Evolutionary conservation across 1,140 invertebrate species (phyloP).

Genomic region (Cepaea nemoralis): DNA sequence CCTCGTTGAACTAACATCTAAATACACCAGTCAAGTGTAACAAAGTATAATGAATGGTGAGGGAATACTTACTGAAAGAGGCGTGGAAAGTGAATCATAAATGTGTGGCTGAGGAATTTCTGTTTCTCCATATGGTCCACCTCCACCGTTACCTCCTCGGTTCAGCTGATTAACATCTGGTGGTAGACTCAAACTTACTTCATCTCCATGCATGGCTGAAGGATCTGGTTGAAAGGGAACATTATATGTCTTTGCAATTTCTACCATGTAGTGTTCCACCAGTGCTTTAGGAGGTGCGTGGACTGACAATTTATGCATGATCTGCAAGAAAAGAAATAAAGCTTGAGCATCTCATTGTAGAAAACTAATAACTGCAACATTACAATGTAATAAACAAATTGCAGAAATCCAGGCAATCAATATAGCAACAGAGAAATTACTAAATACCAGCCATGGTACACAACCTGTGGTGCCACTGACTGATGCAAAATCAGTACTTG

Average conservation of each 20-base stretch:
- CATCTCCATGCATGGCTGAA: slow-evolving; percentile 84
- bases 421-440: no score
- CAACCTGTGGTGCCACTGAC: no score
- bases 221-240: slow-evolving; percentile 70
- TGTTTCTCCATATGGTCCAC: slow-evolving; percentile 67
- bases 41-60: not conserved
- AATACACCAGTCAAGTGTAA: not conserved
- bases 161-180: slow-evolving; percentile 78
- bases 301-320: slow-evolving; percentile 93
- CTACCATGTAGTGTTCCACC: slow-evolving; percentile 86
- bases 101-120: slow-evolving; percentile 43
- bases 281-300: slow-evolving; percentile 96
- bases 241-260: slow-evolving; percentile 90
- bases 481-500: no score
- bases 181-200: slow-evolving; percentile 77
- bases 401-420: no score
- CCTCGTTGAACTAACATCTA: no score
- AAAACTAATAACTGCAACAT: no score
- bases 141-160: slow-evolving; percentile 70
- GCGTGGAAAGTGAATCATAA: slow-evolving; percentile 3
- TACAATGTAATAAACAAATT: no score
- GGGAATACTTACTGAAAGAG: slow-evolving; percentile 7
- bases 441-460: no score
- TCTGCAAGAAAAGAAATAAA: slow-evolving; percentile 2
- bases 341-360: no score